Evolutionary conservation across 2,113 vertebrate species (phyloP), one percentile per base, ranked within the genome.

Genomic region (Deroptyus accipitrinus): DNA sequence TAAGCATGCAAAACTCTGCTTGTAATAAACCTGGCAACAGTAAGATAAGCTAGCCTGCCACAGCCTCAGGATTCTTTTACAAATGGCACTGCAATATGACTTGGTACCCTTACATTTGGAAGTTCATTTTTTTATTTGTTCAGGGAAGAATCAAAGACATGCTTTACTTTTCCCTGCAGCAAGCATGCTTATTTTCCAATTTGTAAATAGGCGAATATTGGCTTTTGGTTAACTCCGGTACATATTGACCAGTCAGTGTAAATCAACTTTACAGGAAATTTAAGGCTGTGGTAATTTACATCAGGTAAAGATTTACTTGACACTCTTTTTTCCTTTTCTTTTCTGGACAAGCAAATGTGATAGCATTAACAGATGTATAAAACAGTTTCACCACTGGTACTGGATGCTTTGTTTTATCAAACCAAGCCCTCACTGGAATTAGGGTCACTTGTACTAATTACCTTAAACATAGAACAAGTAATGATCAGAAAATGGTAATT

Each of bases 1-100:
- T 94, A 94, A 68, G 17, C 48, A 91, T 95, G 96, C 90, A 86
- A 95, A 97, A 90, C 62, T 96, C 73, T 94, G 76, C 62, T 91
- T 72, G 90, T 68, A 95, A 79, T 79, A 86, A 95, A 77, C 78
- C 92, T 91, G 82, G 68, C 54, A 77, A 88, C 16, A 62, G n/a
- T 33, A 62, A 81, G 82, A 96, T 57, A 97, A 91, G 82, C 57
- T 93, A 64, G 59, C 14, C 73, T 81, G 46, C 79, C 66, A 74
- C 49, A 33, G 73, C 62, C 78, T 88, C 51, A 0, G 85, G 94
- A 90, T 76, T 54, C 41, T 72, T 54, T 64, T 70, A 74, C 90
- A 91, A 97, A 93, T 76, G 83, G 92, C 83, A 73, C 80, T 41
- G 52, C 1, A 7, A 41, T 79, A 93, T 89, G 88, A 94, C 86